Evolutionary conservation across 2,888 invertebrate genomes (phyloP), one percentile per base, ranked within the genome.

Genomic region (Drosophila histrio): DNA sequence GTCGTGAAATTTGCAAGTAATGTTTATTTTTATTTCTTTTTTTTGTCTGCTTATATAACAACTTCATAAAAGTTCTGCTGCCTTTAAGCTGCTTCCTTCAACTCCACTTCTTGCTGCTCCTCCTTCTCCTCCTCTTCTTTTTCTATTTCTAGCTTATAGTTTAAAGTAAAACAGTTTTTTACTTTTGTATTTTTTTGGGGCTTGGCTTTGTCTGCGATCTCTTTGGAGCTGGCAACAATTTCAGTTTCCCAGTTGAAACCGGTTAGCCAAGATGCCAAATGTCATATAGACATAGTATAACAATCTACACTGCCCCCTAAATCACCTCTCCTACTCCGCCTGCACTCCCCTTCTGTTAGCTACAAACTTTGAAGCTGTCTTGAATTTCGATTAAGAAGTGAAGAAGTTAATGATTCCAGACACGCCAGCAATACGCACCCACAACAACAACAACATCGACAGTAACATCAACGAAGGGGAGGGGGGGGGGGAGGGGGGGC

Each of bases 351-450:
- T 19, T 11, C 32, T 21, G 6, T 28, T 6, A 3, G 5, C 13
- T 0, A 15, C n/a, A 4, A 30, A 11, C 21, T 59, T 19, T 43
- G 22, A 11, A n/a, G 17, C 44, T 46, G 68, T 39, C 52, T 67
- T 77, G 79, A 75, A 77, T 82, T 74, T 68, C 49, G 68, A 74
- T 71, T 69, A 56, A 63, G 80, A 64, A 72, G 62, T 22, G 19
- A 61, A 58, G 50, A 41, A 57, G 73, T 68, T 79, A 59, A 50
- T 59, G 63, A 81, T 83, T 65, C 79, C 64, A 64, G 68, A 44
- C 85, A 70, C 70, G 56, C 19, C 64, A 59, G 54, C 60, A 54
- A 53, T 41, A 74, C 70, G 59, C 74, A 73, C 74, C 56, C 74
- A 70, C 74, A 66, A 75, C 64, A 68, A 26, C 67, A 67, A 6